Base-by-base conservation (phyloP, 2,113 vertebrate species). In the Scopus umbretta region DNA sequence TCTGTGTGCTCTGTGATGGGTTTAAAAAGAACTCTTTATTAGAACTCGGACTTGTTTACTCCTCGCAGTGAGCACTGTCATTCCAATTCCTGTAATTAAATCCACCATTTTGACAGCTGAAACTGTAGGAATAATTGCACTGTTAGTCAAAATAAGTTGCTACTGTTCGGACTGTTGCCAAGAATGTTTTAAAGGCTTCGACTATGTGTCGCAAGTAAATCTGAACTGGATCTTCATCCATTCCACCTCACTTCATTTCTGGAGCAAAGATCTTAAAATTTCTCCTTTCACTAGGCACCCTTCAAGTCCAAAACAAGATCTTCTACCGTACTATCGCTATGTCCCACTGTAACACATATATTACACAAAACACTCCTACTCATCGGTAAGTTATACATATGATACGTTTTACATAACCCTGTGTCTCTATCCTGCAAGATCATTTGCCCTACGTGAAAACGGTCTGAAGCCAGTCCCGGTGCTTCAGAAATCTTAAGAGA, bases 31-130 rank as follows among this genome's bases (percentile, higher is more conserved):
- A 83, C 88, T 22, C 86, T 93, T 95, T 61, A 92, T 96, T 91
- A 76, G 62, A 80, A 80, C 80, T 49, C 93, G 40, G 84, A 13
- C 70, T 56, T 65, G 78, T 89, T 97, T 82, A 91, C 71, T 65
- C 65, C 66, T 68, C n/a, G 81, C 82, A 70, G 79, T 1, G 6
- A 96, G 80, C 76, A 50, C 88, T 84, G 90, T 94, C 88, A 93
- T 92, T 71, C 72, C 86, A 86, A 90, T 95, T 95, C 73, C 86
- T 93, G 73, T 89, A 91, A 96, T 96, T 97, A 96, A 89, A 88
- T 71, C 73, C 86, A 88, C 65, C 79, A 80, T 80, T 92, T 9
- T 83, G 95, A 95, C 87, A 89, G 95, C 78, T 82, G 65, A 86
- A 91, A 82, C 74, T 45, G 80, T 38, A 95, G 76, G 43, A 91